Percentiles rank a stretch among this genome's conserved stretches.
These are phyloP conservation scores for Pluvianellus socialis DNA, from an alignment of 2,113 vertebrate genomes.

Conservation along the genomic window DNA sequence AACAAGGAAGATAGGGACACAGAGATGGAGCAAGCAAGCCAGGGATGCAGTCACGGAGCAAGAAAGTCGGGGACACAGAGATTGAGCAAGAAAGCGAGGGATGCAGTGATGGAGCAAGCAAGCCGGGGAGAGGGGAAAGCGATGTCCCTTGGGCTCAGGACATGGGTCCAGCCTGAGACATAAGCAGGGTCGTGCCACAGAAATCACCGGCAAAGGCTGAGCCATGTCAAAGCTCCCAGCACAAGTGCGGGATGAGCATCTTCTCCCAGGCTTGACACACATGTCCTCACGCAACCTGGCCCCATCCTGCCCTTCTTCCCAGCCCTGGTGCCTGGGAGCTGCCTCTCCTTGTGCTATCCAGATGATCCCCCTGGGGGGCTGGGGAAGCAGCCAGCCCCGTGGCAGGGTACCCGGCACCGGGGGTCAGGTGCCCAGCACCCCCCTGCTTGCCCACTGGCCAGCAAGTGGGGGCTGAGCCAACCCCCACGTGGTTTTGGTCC, in stretches of 20 bases:
- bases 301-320: not conserved
- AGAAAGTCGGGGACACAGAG: fast-evolving
- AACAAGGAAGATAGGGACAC: not conserved
- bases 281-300: fast-evolving
- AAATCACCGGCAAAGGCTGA: not conserved
- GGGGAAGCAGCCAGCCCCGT: fast-evolving
- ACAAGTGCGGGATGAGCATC: not conserved
- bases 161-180: not conserved
- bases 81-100: not conserved
- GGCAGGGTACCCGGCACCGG: not conserved
- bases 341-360: fast-evolving
- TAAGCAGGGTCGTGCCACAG: not conserved
- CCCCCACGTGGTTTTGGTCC: not conserved
- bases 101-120: not conserved
- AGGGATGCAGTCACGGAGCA: fast-evolving
- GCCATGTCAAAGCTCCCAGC: not conserved
- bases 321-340: not conserved
- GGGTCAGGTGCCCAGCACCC: not conserved
- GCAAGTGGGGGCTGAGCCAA: fast-evolving
- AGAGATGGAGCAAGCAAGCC: no score
- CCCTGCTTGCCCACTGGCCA: fast-evolving
- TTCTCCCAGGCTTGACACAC: not conserved
- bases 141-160: not conserved
- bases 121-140: not conserved
- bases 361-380: fast-evolving